Percentiles rank a stretch among this genome's conserved stretches.
Conservation (phyloP, 2,888 invertebrate species). For the Perdita meconis region DNA sequence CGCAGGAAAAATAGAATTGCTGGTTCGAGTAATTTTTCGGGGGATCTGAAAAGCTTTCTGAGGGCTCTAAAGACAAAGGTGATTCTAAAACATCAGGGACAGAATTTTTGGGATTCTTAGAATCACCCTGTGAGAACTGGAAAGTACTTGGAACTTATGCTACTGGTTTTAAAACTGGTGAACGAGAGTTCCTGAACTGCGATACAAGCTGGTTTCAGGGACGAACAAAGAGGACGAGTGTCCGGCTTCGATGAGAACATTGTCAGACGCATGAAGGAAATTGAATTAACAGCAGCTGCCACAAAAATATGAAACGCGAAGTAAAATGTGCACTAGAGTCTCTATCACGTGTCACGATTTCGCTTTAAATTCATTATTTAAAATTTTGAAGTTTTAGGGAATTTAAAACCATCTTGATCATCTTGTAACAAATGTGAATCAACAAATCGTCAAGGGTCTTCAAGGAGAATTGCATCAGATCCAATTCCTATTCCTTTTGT, state of each 20-base stretch:
- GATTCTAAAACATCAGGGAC: too few species aligned
- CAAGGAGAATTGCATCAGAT: too few species aligned
- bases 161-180: background rate
- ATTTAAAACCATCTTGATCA: background rate
- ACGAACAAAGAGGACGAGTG: background rate
- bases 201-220: background rate
- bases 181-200: background rate
- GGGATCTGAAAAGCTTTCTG: background rate
- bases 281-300: slow-evolving; percentile 11
- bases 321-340: slow-evolving; percentile 4
- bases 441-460: too few species aligned
- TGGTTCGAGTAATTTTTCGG: background rate
- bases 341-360: too few species aligned
- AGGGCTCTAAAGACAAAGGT: too few species aligned
- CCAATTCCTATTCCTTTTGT: too few species aligned
- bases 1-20: background rate
- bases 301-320: slow-evolving; percentile 6
- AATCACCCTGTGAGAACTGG: background rate
- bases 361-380: too few species aligned
- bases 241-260: slow-evolving; percentile 10
- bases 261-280: background rate
- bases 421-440: too few species aligned
- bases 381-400: background rate
- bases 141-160: background rate
- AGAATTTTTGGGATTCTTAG: background rate